A percentile compares a stretch with the other conserved stretches of the same genome.
Conservation (phyloP, 1,140 invertebrate genomes). For the Mercenaria mercenaria region DNA sequence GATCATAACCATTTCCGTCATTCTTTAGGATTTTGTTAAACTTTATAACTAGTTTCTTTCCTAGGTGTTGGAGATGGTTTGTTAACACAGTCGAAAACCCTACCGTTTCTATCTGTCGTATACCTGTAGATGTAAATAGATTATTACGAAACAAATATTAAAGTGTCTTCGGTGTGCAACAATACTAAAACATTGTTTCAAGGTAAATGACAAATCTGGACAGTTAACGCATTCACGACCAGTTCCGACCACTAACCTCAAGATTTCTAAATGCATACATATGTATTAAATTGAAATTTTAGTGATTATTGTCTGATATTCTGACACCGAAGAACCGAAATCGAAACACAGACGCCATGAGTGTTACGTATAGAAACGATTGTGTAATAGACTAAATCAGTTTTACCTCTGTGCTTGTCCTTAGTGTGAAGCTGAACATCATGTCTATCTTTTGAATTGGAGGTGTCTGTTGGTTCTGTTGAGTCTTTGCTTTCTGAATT, state of each 20-base stretch:
- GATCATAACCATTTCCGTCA: background rate
- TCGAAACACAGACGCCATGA: no score
- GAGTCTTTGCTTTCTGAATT: background rate
- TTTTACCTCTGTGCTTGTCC: background rate
- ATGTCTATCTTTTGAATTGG: background rate
- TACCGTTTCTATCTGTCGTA: background rate
- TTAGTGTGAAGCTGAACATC: background rate
- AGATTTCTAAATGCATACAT: no score
- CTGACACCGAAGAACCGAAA: no score
- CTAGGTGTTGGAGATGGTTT: background rate
- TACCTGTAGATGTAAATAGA: background rate
- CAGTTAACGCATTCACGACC: no score
- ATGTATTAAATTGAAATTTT: no score
- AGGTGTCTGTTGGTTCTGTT: background rate
- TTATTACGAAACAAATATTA: background rate
- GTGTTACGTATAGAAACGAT: no score
- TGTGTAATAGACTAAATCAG: no score
- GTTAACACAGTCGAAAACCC: constrained; percentile 1
- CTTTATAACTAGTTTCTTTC: background rate
- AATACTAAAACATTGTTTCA: no score
- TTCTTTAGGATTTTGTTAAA: constrained; percentile 27
- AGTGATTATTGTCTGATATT: no score
- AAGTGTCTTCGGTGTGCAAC: background rate
- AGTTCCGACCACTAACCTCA: no score
- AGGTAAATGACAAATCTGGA: no score